These are phyloP conservation scores for Drosophila stalkeri DNA, from an alignment of 2,888 invertebrate genomes.

Conservation along the genomic window DNA sequence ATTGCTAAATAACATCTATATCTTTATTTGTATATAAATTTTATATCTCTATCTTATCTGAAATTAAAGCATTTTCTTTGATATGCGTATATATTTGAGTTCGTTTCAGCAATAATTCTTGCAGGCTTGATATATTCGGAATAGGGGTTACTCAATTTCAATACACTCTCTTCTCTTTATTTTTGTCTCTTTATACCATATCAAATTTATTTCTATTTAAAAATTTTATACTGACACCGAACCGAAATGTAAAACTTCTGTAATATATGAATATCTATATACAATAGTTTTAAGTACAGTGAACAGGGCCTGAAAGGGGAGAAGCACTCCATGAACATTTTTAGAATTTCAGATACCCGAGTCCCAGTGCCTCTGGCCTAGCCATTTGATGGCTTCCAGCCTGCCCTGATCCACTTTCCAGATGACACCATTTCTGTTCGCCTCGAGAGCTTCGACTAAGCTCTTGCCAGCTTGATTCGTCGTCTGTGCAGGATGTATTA, in stretches of 20 bases:
- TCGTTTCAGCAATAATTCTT: too few relatives aligned
- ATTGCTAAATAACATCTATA: too few relatives aligned
- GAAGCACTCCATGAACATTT: not conserved
- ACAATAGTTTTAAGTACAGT: not conserved
- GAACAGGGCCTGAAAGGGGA: not conserved
- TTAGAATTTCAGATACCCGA: not conserved
- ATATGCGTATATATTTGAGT: too few relatives aligned
- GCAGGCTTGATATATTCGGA: too few relatives aligned
- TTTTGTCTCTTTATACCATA: not conserved
- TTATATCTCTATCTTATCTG: too few relatives aligned
- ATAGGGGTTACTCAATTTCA: too few relatives aligned
- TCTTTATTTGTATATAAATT: too few relatives aligned
- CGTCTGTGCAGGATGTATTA: constrained; percentile 36
- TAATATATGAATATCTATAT: not conserved
- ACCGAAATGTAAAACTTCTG: not conserved
- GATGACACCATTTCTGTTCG: constrained; percentile 76
- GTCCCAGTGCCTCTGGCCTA: constrained; percentile 1
- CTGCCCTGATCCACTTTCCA: constrained; percentile 81
- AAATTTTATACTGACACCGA: not conserved
- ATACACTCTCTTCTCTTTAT: too few relatives aligned
- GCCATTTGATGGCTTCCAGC: constrained; percentile 42
- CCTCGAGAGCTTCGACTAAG: not conserved
- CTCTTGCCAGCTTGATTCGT: not conserved
- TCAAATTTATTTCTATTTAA: not conserved
- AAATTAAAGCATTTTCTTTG: too few relatives aligned